These are phyloP conservation scores for Calcarius lapponicus DNA, from an alignment of 2,797 vertebrate genomes.

Conservation along the genomic window DNA sequence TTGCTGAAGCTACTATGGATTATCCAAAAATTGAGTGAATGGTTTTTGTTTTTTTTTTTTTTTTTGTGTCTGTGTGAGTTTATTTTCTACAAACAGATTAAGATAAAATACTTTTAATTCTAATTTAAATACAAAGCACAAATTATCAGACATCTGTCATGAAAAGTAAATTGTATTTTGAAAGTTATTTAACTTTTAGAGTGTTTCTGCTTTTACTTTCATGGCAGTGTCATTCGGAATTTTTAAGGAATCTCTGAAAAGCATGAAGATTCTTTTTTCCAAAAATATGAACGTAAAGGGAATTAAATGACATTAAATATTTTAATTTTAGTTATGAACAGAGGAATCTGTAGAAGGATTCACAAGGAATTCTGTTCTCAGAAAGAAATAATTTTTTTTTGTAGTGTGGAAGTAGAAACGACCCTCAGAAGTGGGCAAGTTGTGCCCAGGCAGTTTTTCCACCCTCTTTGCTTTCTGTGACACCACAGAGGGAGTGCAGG, in stretches of 20 bases:
- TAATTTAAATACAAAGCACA: not conserved
- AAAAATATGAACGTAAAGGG: not conserved
- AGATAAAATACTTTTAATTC: not conserved
- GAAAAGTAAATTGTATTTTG: not conserved
- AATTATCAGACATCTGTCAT: not conserved
- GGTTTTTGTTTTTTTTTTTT: not conserved
- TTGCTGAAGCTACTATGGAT: not conserved
- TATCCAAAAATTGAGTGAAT: not conserved
- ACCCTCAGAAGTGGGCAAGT: not conserved
- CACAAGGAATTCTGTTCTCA: not conserved
- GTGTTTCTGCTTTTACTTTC: not conserved
- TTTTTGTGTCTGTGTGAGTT: rapidly evolving
- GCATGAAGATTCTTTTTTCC: not conserved
- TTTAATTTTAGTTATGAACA: not conserved
- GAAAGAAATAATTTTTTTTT: not conserved
- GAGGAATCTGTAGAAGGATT: not conserved
- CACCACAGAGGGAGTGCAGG: not conserved
- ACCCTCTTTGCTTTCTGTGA: not conserved
- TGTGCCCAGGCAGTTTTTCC: not conserved
- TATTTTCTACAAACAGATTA: not conserved
- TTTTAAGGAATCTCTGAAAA: not conserved
- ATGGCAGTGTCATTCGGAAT: not conserved
- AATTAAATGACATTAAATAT: not conserved
- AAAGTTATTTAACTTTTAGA: not conserved
- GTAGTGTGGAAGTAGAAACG: not conserved